These are phyloP conservation scores for Probosciger aterrimus DNA, from an alignment of 2,113 vertebrate species.

Conservation along the genomic window DNA sequence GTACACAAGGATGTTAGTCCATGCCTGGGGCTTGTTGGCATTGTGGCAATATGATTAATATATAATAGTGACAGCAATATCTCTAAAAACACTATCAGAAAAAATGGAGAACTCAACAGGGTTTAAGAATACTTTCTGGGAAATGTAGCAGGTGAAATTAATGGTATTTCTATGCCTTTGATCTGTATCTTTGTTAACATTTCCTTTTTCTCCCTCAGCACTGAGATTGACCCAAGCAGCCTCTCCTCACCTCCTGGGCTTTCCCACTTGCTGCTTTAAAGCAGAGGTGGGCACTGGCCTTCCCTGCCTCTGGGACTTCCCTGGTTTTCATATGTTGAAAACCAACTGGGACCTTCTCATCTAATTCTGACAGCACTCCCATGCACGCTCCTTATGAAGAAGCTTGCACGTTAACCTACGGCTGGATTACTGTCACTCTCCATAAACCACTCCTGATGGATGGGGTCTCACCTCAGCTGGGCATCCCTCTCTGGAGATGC, in stretches of 20 bases:
- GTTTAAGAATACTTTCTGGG: neutral
- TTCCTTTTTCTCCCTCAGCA: neutral
- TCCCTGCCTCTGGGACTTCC: neutral
- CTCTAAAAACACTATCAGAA: neutral
- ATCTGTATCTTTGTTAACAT: neutral
- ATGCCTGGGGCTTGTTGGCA: neutral
- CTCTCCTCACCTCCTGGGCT: neutral
- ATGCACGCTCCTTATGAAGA: accelerated
- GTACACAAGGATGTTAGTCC: neutral
- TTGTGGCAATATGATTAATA: neutral
- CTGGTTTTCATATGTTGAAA: neutral
- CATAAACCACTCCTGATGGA: neutral
- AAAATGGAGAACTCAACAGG: accelerated
- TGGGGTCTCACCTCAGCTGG: neutral
- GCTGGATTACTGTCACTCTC: neutral
- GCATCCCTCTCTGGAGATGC: neutral
- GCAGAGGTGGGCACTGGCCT: neutral
- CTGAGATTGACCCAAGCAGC: accelerated
- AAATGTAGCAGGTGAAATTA: neutral
- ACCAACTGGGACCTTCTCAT: neutral
- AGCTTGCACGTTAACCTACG: neutral
- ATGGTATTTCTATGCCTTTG: neutral
- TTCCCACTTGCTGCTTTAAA: neutral
- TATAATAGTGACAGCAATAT: neutral
- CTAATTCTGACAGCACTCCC: neutral